These are phyloP conservation scores for Cerceris ruficornis DNA, from an alignment of 2,888 invertebrate species.

Conservation along the genomic window DNA sequence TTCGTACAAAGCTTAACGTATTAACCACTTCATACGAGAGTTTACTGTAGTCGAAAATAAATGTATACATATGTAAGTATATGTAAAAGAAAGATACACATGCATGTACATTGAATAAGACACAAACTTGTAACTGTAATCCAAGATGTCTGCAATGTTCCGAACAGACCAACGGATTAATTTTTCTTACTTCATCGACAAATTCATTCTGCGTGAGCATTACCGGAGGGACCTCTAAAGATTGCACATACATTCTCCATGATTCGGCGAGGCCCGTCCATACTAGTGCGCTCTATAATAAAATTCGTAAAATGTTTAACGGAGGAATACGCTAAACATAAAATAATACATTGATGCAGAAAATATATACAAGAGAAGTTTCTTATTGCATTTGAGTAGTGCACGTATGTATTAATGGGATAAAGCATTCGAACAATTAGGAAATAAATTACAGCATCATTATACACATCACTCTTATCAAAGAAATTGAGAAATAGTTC, in stretches of 20 bases:
- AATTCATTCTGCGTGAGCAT: constrained; percentile 76
- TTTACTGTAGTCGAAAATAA: no score
- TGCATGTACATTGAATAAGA: not conserved
- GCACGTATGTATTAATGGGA: constrained; percentile 70
- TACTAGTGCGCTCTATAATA: constrained; percentile 76
- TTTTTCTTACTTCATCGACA: constrained; percentile 75
- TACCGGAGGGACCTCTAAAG: constrained; percentile 77
- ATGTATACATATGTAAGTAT: no score
- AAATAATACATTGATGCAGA: constrained; percentile 63
- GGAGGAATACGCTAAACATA: constrained; percentile 41
- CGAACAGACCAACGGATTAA: constrained; percentile 78
- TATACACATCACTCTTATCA: constrained; percentile 66
- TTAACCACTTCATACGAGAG: no score
- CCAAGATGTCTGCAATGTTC: constrained; percentile 78
- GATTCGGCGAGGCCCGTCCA: constrained; percentile 80
- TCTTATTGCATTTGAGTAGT: constrained; percentile 65
- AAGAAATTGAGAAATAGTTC: constrained; percentile 79
- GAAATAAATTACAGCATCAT: constrained; percentile 60
- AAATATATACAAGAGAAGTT: constrained; percentile 66
- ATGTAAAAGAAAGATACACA: not conserved
- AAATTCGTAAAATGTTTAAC: constrained; percentile 57
- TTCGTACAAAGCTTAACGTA: no score
- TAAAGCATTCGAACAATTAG: constrained; percentile 67
- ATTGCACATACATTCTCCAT: constrained; percentile 76
- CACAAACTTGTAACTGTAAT: constrained; percentile 76